phyloP scores from a whole-genome alignment of 2,888 invertebrate species.

The Synanthedon tipuliformis region DNA sequence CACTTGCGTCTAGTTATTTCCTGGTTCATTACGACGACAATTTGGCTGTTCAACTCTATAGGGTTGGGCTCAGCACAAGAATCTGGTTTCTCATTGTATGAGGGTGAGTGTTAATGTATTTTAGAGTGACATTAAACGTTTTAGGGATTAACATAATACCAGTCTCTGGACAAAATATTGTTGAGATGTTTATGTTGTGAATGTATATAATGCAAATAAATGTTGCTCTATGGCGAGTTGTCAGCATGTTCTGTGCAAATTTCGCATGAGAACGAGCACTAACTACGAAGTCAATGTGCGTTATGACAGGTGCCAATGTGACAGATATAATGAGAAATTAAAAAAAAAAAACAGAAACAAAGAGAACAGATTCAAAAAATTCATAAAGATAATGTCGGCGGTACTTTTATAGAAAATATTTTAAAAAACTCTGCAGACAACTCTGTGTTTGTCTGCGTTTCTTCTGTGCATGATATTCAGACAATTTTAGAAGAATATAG shows the following conservation, averaged over 20 bases:
- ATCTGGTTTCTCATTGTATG: slow-evolving; percentile 53
- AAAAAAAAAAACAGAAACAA: no score
- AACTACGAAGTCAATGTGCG: slow-evolving; percentile 8
- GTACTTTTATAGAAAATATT: no score
- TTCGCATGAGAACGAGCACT: slow-evolving; percentile 51
- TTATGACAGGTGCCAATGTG: no score
- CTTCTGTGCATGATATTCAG: slow-evolving; percentile 16
- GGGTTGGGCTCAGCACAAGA: slow-evolving; percentile 59
- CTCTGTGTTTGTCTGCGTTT: slow-evolving; percentile 14
- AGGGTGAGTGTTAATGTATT: slow-evolving; percentile 34
- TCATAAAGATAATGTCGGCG: no score
- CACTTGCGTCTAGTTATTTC: slow-evolving; percentile 67
- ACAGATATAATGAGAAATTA: no score
- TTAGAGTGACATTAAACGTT: background rate
- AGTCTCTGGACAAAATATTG: background rate
- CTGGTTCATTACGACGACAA: slow-evolving; percentile 69
- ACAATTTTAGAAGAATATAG: background rate
- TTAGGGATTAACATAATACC: no score
- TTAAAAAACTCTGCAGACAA: slow-evolving; percentile 3
- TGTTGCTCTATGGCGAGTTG: slow-evolving; percentile 42
- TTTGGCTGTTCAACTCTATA: slow-evolving; percentile 71
- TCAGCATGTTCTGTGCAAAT: slow-evolving; percentile 49
- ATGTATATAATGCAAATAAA: slow-evolving; percentile 16
- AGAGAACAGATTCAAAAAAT: no score
- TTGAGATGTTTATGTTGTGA: slow-evolving; percentile 16